Evolutionary conservation across 2,888 invertebrate genomes (phyloP), one percentile per base, ranked within the genome.

Genomic region (Troides helena): DNA sequence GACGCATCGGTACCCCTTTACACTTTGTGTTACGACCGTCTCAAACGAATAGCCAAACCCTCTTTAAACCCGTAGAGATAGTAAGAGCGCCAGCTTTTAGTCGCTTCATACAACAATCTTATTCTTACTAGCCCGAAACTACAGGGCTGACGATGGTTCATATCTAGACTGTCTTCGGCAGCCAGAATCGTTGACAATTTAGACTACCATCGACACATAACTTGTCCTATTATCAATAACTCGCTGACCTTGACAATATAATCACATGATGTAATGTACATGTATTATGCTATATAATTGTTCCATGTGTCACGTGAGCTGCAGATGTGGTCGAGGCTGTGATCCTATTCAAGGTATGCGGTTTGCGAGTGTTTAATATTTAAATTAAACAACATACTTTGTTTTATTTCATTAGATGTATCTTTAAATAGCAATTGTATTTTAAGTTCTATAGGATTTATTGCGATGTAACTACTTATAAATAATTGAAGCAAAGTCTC

Each of bases 241-340:
- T 36, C 21, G 62, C 18, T 30, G 56, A 62, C 66, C 62, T 62
- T 70, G 69, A 68, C 58, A 66, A 62, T 57, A 62, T 53, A 66
- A 65, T 43, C 43, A 65, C 30, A 46, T 70, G 58, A 66, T 66
- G 69, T 66, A 70, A 70, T 59, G 61, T 56, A 53, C 61, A 60
- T 60, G 14, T 30, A 62, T 66, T 62, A 70, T 62, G 56, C 69
- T 23, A 59, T 58, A 23, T 62, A 66, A 46, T 62, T 65, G 57
- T 14, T 46, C n/a, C 21, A 21, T 43, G 25, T 30, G 57, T 67
- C 61, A 62, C 62, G 67, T 67, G 67, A 62, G 62, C n/a, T 14
- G 43, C 56, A 57, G 25, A 68, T 68, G 67, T 68, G 25, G 57
- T 62, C 21, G 43, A 25, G 53, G 68, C 39, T 50, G 58, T n/a